phyloP scores from a whole-genome alignment of 1,140 invertebrate genomes.

The Scaptomyza hsui region DNA sequence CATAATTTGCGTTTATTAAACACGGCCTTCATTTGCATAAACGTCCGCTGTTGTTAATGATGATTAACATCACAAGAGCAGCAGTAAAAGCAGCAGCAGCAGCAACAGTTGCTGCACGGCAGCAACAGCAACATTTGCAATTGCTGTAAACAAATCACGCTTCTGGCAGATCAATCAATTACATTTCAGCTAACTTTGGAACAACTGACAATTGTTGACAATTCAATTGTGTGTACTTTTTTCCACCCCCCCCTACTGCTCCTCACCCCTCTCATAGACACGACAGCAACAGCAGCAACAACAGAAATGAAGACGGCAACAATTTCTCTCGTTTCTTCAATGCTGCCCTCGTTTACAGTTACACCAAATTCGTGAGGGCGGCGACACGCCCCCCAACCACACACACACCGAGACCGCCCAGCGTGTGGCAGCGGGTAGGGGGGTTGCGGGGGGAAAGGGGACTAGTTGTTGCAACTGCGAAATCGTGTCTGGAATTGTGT shows the following conservation, averaged over 20 bases:
- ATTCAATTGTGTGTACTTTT: slow-evolving; percentile 61
- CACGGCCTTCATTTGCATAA: slow-evolving; percentile 74
- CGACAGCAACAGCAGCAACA: slow-evolving; percentile 24
- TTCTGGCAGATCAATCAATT: slow-evolving; percentile 69
- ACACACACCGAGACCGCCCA: slow-evolving; percentile 22
- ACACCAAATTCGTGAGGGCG: slow-evolving; percentile 69
- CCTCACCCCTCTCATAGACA: slow-evolving; percentile 8
- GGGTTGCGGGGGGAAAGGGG: background rate
- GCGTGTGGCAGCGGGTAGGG: slow-evolving; percentile 1
- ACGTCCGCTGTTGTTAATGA: slow-evolving; percentile 55
- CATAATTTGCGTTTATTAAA: slow-evolving; percentile 83
- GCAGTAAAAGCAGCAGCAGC: slow-evolving; percentile 15
- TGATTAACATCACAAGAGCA: slow-evolving; percentile 57
- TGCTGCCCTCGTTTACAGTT: slow-evolving; percentile 50
- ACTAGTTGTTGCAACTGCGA: slow-evolving; percentile 14
- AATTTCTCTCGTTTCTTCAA: slow-evolving; percentile 14
- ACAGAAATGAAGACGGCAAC: slow-evolving; percentile 39
- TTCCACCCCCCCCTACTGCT: background rate
- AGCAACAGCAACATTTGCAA: slow-evolving; percentile 52
- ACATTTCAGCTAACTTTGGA: slow-evolving; percentile 34
- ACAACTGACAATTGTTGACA: slow-evolving; percentile 64
- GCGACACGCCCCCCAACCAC: slow-evolving; percentile 58
- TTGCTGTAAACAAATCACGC: slow-evolving; percentile 73
- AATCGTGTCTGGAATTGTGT: slow-evolving; percentile 70
- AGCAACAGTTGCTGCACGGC: slow-evolving; percentile 22